phyloP scores from a whole-genome alignment of 35 echinoderm and acorn worm species.

The Stichopus chloronotus region DNA sequence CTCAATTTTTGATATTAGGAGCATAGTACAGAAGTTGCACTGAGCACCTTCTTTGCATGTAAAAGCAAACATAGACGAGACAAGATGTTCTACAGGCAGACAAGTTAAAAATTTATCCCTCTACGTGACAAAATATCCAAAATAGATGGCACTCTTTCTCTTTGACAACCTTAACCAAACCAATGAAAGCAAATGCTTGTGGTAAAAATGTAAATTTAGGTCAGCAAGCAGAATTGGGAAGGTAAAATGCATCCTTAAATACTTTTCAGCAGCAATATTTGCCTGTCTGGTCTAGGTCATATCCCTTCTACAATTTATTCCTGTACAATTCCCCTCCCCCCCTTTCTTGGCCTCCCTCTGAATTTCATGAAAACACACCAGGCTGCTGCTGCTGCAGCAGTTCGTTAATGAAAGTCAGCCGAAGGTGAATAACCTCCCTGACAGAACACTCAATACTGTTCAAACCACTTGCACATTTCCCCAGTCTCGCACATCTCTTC shows the following conservation, averaged over 20 bases:
- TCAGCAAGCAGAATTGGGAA: conserved; percentile 41
- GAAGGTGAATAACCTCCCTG: conserved; percentile 45
- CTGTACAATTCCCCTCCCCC: background rate
- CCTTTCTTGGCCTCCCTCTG: conserved; percentile 14
- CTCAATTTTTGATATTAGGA: too few relatives aligned
- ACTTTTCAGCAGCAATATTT: conserved; percentile 39
- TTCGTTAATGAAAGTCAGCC: conserved; percentile 43
- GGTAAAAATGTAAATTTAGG: conserved; percentile 39
- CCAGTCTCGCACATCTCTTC: conserved; percentile 21
- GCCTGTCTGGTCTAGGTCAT: conserved; percentile 45
- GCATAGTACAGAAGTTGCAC: too few relatives aligned
- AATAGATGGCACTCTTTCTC: conserved; percentile 35
- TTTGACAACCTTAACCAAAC: background rate
- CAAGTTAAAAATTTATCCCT: too few relatives aligned
- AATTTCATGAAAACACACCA: conserved; percentile 52
- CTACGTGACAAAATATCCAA: background rate
- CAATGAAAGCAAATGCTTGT: background rate
- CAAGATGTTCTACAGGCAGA: too few relatives aligned
- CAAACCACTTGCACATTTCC: conserved; percentile 45
- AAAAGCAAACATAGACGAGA: too few relatives aligned
- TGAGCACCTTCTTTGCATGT: too few relatives aligned
- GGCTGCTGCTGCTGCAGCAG: background rate
- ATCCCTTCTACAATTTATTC: conserved; percentile 33
- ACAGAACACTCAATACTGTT: conserved; percentile 49
- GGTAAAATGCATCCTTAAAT: conserved; percentile 18